A percentile compares a stretch with the other conserved stretches of the same genome.
These are phyloP conservation scores for Falco biarmicus DNA, from an alignment of 2,797 vertebrate genomes.

Conservation along the genomic window DNA sequence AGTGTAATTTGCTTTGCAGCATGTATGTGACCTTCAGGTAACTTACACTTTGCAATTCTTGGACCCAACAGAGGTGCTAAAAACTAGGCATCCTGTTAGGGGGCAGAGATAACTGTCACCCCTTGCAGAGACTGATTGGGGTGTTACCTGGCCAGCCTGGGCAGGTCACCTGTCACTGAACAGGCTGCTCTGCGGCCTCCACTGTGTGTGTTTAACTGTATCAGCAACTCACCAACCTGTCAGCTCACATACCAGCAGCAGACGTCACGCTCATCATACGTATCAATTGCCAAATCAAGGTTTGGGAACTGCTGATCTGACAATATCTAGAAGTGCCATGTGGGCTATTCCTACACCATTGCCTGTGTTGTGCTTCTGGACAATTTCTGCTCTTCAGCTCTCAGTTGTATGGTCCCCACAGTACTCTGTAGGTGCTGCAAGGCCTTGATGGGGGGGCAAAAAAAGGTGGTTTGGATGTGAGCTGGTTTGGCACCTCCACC, in stretches of 20 bases:
- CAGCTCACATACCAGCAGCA: not conserved
- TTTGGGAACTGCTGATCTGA: not conserved
- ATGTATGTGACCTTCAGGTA: not conserved
- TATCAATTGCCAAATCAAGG: not conserved
- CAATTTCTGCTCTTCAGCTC: not conserved
- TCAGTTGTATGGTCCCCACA: not conserved
- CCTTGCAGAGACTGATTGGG: fast-evolving
- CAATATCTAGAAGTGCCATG: not conserved
- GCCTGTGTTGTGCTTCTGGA: not conserved
- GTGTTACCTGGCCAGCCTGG: not conserved
- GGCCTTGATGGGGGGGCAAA: not conserved
- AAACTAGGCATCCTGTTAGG: not conserved
- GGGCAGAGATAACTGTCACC: not conserved
- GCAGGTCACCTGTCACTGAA: not conserved
- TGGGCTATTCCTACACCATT: not conserved
- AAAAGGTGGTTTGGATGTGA: not conserved
- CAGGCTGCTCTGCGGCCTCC: not conserved
- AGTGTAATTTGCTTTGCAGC: not conserved
- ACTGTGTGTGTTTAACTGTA: not conserved
- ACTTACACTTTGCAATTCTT: not conserved
- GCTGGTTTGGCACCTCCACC: not conserved
- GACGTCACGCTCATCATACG: fast-evolving
- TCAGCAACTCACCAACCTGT: not conserved
- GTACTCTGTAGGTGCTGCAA: not conserved
- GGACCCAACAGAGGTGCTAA: not conserved